phyloP scores from a whole-genome alignment of 2,888 invertebrate species.

The Drosophila colorata region DNA sequence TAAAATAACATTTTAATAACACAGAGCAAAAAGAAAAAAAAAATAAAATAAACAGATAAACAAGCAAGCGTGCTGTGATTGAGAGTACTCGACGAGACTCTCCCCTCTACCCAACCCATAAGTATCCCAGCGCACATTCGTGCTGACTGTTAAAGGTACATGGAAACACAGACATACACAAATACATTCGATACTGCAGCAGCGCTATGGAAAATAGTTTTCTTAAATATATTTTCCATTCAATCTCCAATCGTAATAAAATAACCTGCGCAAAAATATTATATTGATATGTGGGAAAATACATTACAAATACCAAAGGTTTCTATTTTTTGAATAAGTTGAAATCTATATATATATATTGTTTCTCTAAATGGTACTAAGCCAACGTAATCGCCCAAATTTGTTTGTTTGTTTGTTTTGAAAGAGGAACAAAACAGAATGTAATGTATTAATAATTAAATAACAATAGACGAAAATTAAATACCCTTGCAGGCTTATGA shows the following conservation, averaged over 20 bases:
- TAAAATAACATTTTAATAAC: conserved; percentile 18
- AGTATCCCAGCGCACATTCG: not conserved
- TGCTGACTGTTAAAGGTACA: not conserved
- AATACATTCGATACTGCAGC: not conserved
- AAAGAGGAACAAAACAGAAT: too few species aligned
- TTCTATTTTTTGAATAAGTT: too few species aligned
- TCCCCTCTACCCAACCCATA: not conserved
- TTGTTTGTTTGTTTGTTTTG: too few species aligned
- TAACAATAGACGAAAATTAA: too few species aligned
- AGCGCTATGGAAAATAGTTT: not conserved
- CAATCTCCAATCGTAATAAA: not conserved
- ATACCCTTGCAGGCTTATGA: too few species aligned
- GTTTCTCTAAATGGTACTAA: too few species aligned
- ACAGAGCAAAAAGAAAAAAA: not conserved
- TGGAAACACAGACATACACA: not conserved
- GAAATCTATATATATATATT: too few species aligned
- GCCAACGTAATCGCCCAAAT: too few species aligned
- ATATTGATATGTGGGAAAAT: too few species aligned
- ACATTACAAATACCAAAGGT: too few species aligned
- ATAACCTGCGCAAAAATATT: not conserved
- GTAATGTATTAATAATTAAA: too few species aligned
- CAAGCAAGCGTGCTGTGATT: not conserved
- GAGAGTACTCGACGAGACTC: not conserved
- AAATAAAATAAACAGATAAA: not conserved
- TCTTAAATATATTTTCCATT: not conserved